These are phyloP conservation scores for Ricordea florida DNA, from an alignment of 92 coral and sea anemone genomes.

Conservation along the genomic window DNA sequence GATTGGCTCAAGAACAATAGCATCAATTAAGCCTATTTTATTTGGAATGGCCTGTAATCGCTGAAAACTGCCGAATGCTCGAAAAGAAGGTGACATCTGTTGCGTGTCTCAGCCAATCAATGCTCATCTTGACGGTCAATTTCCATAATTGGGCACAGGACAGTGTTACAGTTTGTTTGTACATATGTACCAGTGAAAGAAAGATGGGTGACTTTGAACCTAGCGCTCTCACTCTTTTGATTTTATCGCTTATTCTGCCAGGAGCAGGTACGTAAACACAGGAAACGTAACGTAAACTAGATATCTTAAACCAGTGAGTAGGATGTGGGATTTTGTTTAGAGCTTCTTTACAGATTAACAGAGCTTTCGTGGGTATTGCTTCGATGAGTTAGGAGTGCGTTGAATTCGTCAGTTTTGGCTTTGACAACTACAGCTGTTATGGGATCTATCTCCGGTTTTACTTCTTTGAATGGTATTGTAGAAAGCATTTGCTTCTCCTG, in stretches of 20 bases:
- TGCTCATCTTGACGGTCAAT: neutral
- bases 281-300: neutral
- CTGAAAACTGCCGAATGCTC: slow-evolving; percentile 1
- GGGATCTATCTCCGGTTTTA: no score
- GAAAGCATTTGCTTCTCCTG: no score
- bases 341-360: slow-evolving; percentile 46
- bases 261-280: slow-evolving; percentile 37
- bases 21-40: slow-evolving; percentile 1
- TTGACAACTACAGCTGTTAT: no score
- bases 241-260: neutral
- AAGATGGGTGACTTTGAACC: slow-evolving; percentile 7
- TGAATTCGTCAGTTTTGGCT: no score
- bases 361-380: neutral
- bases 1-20: slow-evolving; percentile 26
- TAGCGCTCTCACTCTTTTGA: slow-evolving; percentile 3
- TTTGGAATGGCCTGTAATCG: slow-evolving; percentile 17
- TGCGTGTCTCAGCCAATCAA: slow-evolving; percentile 17
- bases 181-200: slow-evolving; percentile 14
- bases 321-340: slow-evolving; percentile 16
- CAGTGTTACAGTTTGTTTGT: slow-evolving; percentile 16
- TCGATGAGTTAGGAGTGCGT: neutral
- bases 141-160: slow-evolving; percentile 50
- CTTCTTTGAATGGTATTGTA: no score
- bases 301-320: neutral
- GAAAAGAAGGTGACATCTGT: slow-evolving; percentile 37